Evolutionary conservation across 2,113 vertebrate genomes (phyloP).

Genomic region (Myrmecophaga tridactyla): DNA sequence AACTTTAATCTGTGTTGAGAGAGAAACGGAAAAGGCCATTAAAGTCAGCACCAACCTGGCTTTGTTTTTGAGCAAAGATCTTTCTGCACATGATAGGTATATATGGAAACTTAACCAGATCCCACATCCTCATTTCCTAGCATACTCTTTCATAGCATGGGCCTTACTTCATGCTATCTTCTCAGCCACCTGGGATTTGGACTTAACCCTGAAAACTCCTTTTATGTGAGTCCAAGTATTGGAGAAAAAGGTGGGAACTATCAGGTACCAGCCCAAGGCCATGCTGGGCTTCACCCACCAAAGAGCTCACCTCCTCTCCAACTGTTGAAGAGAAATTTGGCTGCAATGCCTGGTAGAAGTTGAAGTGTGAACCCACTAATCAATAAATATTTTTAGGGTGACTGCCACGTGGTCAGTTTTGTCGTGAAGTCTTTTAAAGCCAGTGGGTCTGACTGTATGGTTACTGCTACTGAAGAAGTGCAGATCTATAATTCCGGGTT

Average conservation of each 20-base stretch:
- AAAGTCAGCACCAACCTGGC: constrained; percentile 27
- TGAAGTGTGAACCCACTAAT: no score
- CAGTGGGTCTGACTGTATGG: not conserved
- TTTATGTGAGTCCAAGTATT: not conserved
- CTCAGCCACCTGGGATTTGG: not conserved
- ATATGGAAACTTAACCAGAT: not conserved
- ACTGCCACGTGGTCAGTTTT: not conserved
- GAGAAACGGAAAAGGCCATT: constrained; percentile 58
- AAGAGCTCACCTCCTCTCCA: not conserved
- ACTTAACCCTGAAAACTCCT: constrained; percentile 28
- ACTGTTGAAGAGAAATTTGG: not conserved
- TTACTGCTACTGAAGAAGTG: not conserved
- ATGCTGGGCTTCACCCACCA: accelerated
- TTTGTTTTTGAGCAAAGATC: not conserved
- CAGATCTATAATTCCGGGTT: not conserved
- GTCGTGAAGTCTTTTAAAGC: not conserved
- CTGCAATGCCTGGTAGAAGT: not conserved
- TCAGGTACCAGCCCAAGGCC: accelerated
- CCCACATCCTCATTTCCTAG: not conserved
- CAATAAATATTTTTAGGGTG: not conserved
- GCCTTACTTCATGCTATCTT: not conserved
- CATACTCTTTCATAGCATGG: not conserved
- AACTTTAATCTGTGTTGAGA: constrained; percentile 65
- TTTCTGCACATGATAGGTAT: not conserved
- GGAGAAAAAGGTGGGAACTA: not conserved